Conservation (phyloP, 2,797 vertebrate species). For the Acanthis flammea region DNA sequence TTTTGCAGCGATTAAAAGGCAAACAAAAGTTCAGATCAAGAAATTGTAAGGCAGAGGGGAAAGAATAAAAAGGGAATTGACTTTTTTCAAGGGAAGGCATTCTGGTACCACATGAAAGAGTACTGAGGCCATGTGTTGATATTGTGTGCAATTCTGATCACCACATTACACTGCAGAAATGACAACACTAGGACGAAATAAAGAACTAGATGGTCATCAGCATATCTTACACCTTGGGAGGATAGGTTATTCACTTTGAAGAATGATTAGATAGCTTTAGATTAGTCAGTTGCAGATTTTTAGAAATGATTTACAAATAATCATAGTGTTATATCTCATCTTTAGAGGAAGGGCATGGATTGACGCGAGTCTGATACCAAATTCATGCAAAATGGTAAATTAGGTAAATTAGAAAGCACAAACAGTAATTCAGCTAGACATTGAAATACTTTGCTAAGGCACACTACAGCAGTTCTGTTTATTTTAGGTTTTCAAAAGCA, state of each 20-base stretch:
- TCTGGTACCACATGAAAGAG: not conserved
- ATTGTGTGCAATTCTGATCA: not conserved
- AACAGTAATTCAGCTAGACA: not conserved
- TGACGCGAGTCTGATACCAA: not conserved
- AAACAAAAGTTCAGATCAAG: conserved; percentile 2
- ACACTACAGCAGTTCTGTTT: not conserved
- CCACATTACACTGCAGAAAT: not conserved
- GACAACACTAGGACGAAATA: not conserved
- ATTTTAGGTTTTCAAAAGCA: conserved; percentile 22
- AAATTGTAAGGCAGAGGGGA: not conserved
- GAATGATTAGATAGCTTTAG: not conserved
- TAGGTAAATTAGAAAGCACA: not conserved
- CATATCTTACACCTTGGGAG: not conserved
- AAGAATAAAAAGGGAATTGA: not conserved
- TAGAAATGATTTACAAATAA: not conserved
- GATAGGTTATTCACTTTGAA: not conserved
- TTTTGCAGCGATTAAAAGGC: not conserved
- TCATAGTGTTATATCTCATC: not conserved
- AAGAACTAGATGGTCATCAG: not conserved
- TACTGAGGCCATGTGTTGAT: not conserved
- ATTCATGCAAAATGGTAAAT: conserved; percentile 12
- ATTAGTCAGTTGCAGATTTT: not conserved
- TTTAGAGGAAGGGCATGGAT: not conserved
- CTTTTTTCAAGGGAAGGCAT: not conserved
- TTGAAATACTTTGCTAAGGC: not conserved